Conservation (phyloP, 2,797 vertebrate genomes). For the Ctenochaetus hawaiiensis region DNA sequence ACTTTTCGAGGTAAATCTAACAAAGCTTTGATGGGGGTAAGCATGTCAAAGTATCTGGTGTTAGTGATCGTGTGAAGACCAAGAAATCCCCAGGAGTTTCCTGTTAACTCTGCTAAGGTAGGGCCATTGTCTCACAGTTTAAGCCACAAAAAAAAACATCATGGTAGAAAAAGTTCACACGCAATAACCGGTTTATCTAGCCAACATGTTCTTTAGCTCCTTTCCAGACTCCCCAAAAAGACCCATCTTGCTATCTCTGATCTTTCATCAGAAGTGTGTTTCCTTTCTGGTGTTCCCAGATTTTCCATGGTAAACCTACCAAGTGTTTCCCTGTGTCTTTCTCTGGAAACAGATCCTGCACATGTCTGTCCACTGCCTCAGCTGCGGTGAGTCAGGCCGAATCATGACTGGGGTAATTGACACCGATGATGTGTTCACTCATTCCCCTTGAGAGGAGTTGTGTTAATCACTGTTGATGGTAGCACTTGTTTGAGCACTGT, state of each 20-base stretch:
- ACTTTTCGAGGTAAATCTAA: neutral
- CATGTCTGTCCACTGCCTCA: neutral
- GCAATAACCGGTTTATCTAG: neutral
- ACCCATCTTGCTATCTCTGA: neutral
- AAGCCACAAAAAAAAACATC: neutral
- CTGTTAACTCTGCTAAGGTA: neutral
- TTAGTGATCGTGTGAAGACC: neutral
- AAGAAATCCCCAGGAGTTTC: neutral
- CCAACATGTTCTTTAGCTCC: neutral
- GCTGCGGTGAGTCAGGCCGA: constrained; percentile 12
- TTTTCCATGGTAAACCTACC: neutral
- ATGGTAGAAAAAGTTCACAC: too few species aligned
- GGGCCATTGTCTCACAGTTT: neutral
- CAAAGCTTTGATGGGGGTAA: neutral
- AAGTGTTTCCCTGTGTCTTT: neutral
- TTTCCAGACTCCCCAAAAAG: neutral
- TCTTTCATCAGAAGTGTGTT: constrained; percentile 46
- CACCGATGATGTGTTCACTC: neutral
- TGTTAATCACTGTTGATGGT: neutral
- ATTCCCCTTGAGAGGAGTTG: neutral
- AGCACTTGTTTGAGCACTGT: too few species aligned
- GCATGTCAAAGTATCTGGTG: neutral
- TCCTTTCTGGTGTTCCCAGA: neutral
- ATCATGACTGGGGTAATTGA: constrained; percentile 4
- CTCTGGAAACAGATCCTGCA: constrained; percentile 1